Evolutionary conservation across 2,113 vertebrate genomes (phyloP), one percentile per base, ranked within the genome.

Genomic region (Thryonomys swinderianus): DNA sequence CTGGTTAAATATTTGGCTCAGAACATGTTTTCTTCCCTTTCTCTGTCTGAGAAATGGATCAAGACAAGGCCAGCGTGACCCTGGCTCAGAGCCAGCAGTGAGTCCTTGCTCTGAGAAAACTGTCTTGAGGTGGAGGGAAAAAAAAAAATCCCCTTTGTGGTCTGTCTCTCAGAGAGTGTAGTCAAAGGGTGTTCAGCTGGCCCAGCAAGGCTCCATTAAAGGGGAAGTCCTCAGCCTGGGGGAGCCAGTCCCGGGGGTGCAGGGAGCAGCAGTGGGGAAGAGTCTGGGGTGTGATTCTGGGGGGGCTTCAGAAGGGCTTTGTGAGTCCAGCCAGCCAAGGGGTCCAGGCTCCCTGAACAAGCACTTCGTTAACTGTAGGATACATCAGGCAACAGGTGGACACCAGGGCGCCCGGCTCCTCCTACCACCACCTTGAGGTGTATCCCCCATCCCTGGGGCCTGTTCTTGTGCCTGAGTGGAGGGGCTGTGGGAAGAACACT

Each of bases 21-120:
- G 32, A 62, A 45, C 1, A 3, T 42, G 12, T 90, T 94, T 80
- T 76, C 90, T 91, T 94, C 64, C 85, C 16, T 79, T 82, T 45
- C 20, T 61, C 32, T 82, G 37, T 82, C 85, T 87, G 67, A 74
- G 79, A 79, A 94, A 85, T 48, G 7, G 73, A 91, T 85, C 27
- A 66, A 90, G 89, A 85, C 18, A 53, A 95, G 73, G 74, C 61
- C 83, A 59, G 73, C 4, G 23, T 83, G 83, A 85, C 57, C 48
- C 73, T 93, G 73, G 83, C 80, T 94, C 48, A 18, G 79, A 93
- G 92, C 59, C 90, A 84, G 74, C 18, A 66, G 83, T 18, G 53
- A 91, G 73, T 76, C 25, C 5, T 67, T 18, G 5, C 30, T 57
- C 71, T 69, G 45, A 53, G 57, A 85, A 40, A 94, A 32, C 42